phyloP scores from a whole-genome alignment of 2,888 invertebrate species.

The Eulithis prunata region DNA sequence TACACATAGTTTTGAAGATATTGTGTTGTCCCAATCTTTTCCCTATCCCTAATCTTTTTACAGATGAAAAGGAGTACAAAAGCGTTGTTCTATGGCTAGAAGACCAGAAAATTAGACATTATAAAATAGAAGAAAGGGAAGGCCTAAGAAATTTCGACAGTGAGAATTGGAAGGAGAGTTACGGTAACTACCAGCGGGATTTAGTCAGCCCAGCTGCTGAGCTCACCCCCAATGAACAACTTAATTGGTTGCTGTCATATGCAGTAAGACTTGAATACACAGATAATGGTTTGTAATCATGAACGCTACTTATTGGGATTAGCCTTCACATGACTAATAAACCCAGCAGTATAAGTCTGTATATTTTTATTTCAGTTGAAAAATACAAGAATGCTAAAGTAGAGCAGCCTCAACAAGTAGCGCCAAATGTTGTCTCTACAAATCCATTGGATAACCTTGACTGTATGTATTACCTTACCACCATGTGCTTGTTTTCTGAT shows the following conservation, averaged over 20 bases:
- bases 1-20: not conserved
- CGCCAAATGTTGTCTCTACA: conserved; percentile 90
- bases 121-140: conserved; percentile 92
- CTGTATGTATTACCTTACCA: conserved; percentile 86
- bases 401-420: conserved; percentile 84
- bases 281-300: conserved; percentile 86
- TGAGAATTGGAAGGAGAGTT: conserved; percentile 89
- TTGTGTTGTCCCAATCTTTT: too few relatives aligned
- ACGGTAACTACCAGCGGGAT: conserved; percentile 89
- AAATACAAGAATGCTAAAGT: conserved; percentile 88
- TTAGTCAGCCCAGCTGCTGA: conserved; percentile 88
- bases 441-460: conserved; percentile 94
- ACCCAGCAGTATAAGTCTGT: not conserved
- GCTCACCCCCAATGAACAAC: conserved; percentile 85
- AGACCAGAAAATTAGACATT: conserved; percentile 95
- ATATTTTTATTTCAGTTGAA: conserved; percentile 81
- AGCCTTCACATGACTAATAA: not conserved
- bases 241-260: conserved; percentile 94
- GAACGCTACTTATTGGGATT: not conserved
- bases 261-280: conserved; percentile 93
- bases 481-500: too few relatives aligned
- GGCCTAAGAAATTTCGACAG: conserved; percentile 87
- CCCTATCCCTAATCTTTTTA: conserved; percentile 42
- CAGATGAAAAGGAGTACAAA: conserved; percentile 92
- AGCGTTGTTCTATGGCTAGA: conserved; percentile 95